Evolutionary conservation across 2,888 invertebrate species (phyloP).

Genomic region (Fragum sueziense): DNA sequence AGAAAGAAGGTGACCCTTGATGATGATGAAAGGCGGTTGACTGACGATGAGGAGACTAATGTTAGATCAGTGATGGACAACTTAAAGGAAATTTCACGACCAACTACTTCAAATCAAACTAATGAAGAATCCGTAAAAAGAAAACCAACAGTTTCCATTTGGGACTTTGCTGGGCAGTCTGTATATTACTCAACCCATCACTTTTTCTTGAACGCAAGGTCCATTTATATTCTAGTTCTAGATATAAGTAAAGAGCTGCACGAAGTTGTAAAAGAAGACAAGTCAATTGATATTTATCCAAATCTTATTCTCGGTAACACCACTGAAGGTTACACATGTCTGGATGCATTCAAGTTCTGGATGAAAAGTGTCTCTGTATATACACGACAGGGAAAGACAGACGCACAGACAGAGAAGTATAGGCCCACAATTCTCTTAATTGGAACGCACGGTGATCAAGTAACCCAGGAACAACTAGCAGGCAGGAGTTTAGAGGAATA

Average conservation of each 20-base stretch:
- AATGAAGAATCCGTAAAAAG: not conserved
- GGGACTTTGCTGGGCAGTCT: constrained; percentile 40
- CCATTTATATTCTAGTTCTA: constrained; percentile 47
- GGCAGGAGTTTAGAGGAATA: constrained; percentile 24
- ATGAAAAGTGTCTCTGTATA: not conserved
- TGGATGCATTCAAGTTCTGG: constrained; percentile 3
- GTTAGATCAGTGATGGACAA: no score
- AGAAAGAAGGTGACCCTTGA: not conserved
- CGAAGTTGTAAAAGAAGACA: not conserved
- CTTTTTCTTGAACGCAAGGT: constrained; percentile 47
- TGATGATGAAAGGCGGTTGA: no score
- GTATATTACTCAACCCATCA: constrained; percentile 52
- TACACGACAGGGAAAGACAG: not conserved
- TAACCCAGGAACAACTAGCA: not conserved
- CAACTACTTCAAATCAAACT: not conserved
- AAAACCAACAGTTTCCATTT: constrained; percentile 33
- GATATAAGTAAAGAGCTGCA: constrained; percentile 28
- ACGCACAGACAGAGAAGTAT: not conserved
- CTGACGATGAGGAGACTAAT: no score
- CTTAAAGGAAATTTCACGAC: not conserved
- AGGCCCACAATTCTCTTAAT: constrained; percentile 47
- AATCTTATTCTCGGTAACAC: not conserved
- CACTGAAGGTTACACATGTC: not conserved
- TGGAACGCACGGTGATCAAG: constrained; percentile 47
- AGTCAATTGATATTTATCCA: not conserved